Evolutionary conservation across 2,797 vertebrate genomes (phyloP).

Genomic region (Enteromius trimaculatus): DNA sequence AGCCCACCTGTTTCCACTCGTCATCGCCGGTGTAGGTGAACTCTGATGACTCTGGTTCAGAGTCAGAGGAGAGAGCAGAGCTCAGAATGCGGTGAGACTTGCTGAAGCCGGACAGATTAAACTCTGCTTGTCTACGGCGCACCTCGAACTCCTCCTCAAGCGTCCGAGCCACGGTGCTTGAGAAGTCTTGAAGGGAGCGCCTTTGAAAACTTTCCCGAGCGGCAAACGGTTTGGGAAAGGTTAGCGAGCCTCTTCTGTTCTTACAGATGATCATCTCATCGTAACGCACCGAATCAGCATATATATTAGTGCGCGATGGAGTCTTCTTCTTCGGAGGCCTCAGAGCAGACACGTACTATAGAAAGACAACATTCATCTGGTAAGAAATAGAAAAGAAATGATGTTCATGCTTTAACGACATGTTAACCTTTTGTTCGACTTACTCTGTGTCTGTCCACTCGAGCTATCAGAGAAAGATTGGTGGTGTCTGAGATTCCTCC

Average conservation of each 20-base stretch:
- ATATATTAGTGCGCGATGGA: constrained; percentile 42
- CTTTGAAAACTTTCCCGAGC: constrained; percentile 66
- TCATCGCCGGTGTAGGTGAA: constrained; percentile 50
- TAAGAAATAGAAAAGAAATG: neutral
- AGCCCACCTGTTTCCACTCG: constrained; percentile 86
- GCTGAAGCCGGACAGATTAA: neutral
- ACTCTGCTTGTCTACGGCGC: constrained; percentile 64
- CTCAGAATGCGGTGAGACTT: constrained; percentile 39
- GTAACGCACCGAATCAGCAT: constrained; percentile 69
- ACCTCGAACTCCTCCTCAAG: constrained; percentile 75
- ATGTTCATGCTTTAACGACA: neutral
- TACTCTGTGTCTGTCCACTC: constrained; percentile 87
- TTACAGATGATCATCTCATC: constrained; percentile 56
- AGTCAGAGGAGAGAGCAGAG: constrained; percentile 48
- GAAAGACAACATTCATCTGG: constrained; percentile 19
- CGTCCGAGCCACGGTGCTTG: constrained; percentile 65
- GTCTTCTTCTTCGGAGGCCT: constrained; percentile 79
- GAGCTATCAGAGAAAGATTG: constrained; percentile 83
- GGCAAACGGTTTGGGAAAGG: constrained; percentile 60
- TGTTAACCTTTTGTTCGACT: constrained; percentile 36
- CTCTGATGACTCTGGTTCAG: constrained; percentile 36
- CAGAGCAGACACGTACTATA: constrained; percentile 87
- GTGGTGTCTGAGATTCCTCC: constrained; percentile 91
- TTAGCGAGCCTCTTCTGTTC: constrained; percentile 66
- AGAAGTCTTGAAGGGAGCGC: constrained; percentile 77